These are phyloP conservation scores for Tiphia femorata DNA, from an alignment of 2,888 invertebrate genomes.

Conservation along the genomic window DNA sequence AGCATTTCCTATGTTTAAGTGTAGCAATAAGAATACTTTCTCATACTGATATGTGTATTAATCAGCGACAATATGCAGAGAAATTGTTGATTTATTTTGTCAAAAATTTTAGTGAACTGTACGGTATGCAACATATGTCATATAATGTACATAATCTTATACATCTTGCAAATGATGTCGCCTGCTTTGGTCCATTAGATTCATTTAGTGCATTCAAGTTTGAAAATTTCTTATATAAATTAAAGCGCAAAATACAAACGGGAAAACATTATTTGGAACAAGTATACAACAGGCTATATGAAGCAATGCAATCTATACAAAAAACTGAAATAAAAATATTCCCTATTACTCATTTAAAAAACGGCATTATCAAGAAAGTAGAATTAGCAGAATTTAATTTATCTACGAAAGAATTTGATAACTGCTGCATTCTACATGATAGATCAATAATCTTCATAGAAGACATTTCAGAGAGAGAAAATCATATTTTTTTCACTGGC, in stretches of 20 bases:
- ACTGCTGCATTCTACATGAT: constrained; percentile 1
- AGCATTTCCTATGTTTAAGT: too few species aligned
- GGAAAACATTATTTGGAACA: constrained; percentile 6
- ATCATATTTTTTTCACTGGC: not conserved
- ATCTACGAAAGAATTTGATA: not conserved
- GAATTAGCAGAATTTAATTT: not conserved
- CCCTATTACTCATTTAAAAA: not conserved
- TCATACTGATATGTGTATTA: not conserved
- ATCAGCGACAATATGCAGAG: not conserved
- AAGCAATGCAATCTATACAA: not conserved
- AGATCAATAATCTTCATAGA: not conserved
- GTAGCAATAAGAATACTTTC: constrained; percentile 1
- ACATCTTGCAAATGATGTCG: constrained; percentile 1
- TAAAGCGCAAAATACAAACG: not conserved
- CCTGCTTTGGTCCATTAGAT: constrained; percentile 1
- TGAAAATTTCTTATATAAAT: constrained; percentile 9
- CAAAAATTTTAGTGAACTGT: constrained; percentile 3
- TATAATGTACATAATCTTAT: constrained; percentile 3
- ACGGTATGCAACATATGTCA: constrained; percentile 1
- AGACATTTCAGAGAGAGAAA: not conserved
- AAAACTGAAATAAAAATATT: not conserved
- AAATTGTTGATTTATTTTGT: constrained; percentile 3
- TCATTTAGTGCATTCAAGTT: constrained; percentile 2
- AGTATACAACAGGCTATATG: not conserved
- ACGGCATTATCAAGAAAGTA: not conserved